Evolutionary conservation across 2,113 vertebrate genomes (phyloP).

Genomic region (Tetrax tetrax): DNA sequence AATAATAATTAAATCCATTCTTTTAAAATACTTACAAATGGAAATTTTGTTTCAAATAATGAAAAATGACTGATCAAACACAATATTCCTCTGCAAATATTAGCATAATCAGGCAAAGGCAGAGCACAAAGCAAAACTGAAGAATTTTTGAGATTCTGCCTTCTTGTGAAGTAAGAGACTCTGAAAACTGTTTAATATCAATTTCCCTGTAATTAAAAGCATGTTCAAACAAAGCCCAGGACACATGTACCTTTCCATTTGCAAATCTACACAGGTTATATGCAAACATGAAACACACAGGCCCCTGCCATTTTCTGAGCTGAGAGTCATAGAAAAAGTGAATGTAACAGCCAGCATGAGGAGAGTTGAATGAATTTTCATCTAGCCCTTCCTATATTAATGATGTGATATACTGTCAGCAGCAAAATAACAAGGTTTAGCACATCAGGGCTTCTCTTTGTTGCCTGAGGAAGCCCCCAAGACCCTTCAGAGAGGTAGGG

Average conservation of each 20-base stretch:
- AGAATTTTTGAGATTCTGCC: neutral
- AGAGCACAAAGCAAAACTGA: fast-evolving
- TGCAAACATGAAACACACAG: neutral
- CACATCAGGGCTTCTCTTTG: neutral
- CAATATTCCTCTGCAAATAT: neutral
- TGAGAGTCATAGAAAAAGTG: neutral
- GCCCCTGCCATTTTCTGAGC: neutral
- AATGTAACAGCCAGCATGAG: neutral
- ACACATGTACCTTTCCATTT: neutral
- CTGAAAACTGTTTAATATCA: neutral
- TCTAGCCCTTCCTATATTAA: neutral
- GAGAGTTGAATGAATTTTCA: neutral
- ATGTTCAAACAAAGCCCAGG: neutral
- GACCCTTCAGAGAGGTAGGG: neutral
- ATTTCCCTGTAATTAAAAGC: neutral
- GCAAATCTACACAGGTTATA: neutral
- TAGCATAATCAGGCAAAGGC: neutral
- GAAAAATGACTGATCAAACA: neutral
- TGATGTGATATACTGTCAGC: neutral
- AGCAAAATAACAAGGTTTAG: neutral
- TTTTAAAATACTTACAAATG: neutral
- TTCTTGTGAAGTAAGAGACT: neutral
- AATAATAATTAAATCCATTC: too few species aligned
- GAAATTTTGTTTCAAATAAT: neutral
- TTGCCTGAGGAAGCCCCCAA: neutral